These are phyloP conservation scores for Auanema sp. DNA, from an alignment of 2,888 invertebrate genomes.

Conservation along the genomic window DNA sequence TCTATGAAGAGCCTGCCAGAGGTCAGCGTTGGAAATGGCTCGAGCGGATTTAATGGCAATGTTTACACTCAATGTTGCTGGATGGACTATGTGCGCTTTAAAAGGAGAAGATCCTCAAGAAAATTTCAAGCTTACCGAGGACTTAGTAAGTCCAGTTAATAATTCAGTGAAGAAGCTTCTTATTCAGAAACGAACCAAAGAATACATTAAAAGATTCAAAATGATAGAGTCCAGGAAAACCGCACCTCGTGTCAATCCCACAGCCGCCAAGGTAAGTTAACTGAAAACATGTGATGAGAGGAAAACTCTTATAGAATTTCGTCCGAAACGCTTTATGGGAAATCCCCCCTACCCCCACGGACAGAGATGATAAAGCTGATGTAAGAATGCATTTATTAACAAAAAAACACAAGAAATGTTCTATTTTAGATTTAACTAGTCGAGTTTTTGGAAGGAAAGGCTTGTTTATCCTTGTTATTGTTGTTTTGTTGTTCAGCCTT, in stretches of 20 bases:
- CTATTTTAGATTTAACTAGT: no score
- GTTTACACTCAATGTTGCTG: slow-evolving; percentile 12
- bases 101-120: slow-evolving; percentile 19
- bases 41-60: slow-evolving; percentile 19
- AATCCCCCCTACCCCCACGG: slow-evolving; percentile 6
- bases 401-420: no score
- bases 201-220: slow-evolving; percentile 12
- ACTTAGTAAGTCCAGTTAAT: slow-evolving; percentile 8
- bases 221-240: slow-evolving; percentile 1
- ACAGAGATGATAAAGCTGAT: no score
- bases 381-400: no score
- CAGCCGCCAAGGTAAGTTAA: slow-evolving; percentile 12
- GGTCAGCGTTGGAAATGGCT: slow-evolving; percentile 15
- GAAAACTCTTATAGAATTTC: slow-evolving; percentile 9
- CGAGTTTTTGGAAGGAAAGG: not conserved
- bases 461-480: slow-evolving; percentile 2
- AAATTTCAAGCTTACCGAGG: slow-evolving; percentile 1
- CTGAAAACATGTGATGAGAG: not conserved
- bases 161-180: not conserved
- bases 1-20: slow-evolving; percentile 1
- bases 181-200: slow-evolving; percentile 16
- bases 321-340: slow-evolving; percentile 21
- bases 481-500: slow-evolving; percentile 2
- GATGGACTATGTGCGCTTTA: slow-evolving; percentile 9
- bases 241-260: slow-evolving; percentile 16